These are phyloP conservation scores for Gymnopithys bicolor DNA, from an alignment of 2,797 vertebrate genomes.

Conservation along the genomic window DNA sequence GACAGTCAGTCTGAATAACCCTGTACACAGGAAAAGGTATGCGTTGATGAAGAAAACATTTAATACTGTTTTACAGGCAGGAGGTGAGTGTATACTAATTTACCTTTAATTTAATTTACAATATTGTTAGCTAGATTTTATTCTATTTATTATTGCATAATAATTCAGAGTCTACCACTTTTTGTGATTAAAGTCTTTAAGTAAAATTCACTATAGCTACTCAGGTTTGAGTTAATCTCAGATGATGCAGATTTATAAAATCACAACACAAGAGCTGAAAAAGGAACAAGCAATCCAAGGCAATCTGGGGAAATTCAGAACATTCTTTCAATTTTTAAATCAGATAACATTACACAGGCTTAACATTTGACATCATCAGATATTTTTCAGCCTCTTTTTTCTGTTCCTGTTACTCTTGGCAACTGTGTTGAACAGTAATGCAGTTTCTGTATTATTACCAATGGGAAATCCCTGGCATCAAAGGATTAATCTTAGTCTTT, in stretches of 20 bases:
- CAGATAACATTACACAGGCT: slow-evolving; percentile 12
- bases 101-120: slow-evolving; percentile 39
- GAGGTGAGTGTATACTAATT: not conserved
- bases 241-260: slow-evolving; percentile 2
- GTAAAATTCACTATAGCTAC: not conserved
- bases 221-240: not conserved
- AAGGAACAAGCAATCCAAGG: not conserved
- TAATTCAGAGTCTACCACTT: not conserved
- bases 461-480: slow-evolving; percentile 54
- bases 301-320: not conserved
- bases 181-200: not conserved
- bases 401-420: slow-evolving; percentile 46
- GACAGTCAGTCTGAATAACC: not conserved
- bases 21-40: not conserved
- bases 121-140: not conserved
- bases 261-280: not conserved
- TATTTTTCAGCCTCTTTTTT: slow-evolving; percentile 25
- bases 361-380: slow-evolving; percentile 28
- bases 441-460: slow-evolving; percentile 40
- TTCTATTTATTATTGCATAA: not conserved
- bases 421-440: slow-evolving; percentile 51
- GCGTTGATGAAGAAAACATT: slow-evolving; percentile 12
- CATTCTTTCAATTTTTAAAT: not conserved
- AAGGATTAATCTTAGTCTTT: slow-evolving; percentile 65
- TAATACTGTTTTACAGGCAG: not conserved